These are phyloP conservation scores for Tetanocera ferruginea DNA, from an alignment of 2,888 invertebrate genomes.

Conservation along the genomic window DNA sequence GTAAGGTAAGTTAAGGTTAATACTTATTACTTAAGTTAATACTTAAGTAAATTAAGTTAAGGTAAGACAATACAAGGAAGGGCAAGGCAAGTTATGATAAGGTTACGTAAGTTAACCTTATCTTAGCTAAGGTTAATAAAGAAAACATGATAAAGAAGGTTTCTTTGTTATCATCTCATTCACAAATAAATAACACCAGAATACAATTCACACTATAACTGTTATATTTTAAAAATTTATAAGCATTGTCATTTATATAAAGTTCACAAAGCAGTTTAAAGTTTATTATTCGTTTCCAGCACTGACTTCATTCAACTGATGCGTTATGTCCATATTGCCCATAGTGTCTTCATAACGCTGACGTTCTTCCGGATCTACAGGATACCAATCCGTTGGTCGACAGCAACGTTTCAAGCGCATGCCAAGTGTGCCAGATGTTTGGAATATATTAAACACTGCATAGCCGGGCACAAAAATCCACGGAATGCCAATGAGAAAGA, in stretches of 20 bases:
- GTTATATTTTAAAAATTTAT: too few species aligned
- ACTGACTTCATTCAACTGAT: constrained; percentile 60
- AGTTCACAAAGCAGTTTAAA: neutral
- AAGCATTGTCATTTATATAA: neutral
- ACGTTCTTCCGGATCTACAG: constrained; percentile 58
- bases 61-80: too few species aligned
- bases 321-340: constrained; percentile 61
- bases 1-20: too few species aligned
- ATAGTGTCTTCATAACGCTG: constrained; percentile 64
- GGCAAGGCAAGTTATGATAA: too few species aligned
- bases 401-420: constrained; percentile 59
- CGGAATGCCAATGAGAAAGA: constrained; percentile 54
- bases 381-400: constrained; percentile 68
- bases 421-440: constrained; percentile 56
- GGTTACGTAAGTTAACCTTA: too few species aligned
- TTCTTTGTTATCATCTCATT: too few species aligned
- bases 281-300: constrained; percentile 48
- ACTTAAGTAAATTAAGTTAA: too few species aligned
- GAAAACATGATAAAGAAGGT: too few species aligned
- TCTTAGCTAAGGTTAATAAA: too few species aligned
- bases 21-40: too few species aligned
- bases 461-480: constrained; percentile 61
- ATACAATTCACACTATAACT: too few species aligned
- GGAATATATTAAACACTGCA: constrained; percentile 55
- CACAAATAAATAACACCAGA: too few species aligned